phyloP scores from a whole-genome alignment of 2,888 invertebrate species.

The Lydus trimaculatus region DNA sequence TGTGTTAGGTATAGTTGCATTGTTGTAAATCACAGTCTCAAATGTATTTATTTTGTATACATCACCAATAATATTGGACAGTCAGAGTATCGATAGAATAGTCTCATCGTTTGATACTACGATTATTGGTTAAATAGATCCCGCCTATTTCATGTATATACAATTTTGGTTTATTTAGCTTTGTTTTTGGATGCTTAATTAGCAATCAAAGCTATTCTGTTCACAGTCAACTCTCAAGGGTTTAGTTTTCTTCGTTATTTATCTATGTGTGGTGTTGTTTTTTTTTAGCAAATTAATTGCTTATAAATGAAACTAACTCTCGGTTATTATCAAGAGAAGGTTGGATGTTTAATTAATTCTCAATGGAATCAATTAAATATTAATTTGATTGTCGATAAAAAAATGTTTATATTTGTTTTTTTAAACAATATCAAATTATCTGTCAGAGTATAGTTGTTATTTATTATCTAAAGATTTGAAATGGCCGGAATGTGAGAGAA shows the following conservation, averaged over 20 bases:
- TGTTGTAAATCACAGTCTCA: conserved; percentile 17
- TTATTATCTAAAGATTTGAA: conserved; percentile 2
- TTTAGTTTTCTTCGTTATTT: not conserved
- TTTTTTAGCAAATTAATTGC: not conserved
- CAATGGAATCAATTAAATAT: conserved; percentile 1
- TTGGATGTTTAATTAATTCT: not conserved
- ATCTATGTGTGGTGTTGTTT: not conserved
- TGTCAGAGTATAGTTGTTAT: conserved; percentile 18
- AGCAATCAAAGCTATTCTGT: not conserved
- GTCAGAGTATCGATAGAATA: conserved; percentile 6
- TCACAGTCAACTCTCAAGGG: not conserved
- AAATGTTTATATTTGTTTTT: not conserved
- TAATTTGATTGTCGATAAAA: not conserved
- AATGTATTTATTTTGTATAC: conserved; percentile 9
- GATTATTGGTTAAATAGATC: not conserved
- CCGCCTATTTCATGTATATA: not conserved
- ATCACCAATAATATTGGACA: conserved; percentile 10
- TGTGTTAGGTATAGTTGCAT: not conserved
- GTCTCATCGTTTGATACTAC: not conserved
- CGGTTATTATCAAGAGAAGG: not conserved
- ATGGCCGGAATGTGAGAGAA: conserved; percentile 18
- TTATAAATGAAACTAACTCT: not conserved
- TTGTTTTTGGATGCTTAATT: conserved; percentile 6
- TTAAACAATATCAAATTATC: conserved; percentile 15
- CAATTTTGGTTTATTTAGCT: not conserved